These are phyloP conservation scores for Ptychadena robeensis DNA, from an alignment of 2,797 vertebrate genomes.

Conservation along the genomic window DNA sequence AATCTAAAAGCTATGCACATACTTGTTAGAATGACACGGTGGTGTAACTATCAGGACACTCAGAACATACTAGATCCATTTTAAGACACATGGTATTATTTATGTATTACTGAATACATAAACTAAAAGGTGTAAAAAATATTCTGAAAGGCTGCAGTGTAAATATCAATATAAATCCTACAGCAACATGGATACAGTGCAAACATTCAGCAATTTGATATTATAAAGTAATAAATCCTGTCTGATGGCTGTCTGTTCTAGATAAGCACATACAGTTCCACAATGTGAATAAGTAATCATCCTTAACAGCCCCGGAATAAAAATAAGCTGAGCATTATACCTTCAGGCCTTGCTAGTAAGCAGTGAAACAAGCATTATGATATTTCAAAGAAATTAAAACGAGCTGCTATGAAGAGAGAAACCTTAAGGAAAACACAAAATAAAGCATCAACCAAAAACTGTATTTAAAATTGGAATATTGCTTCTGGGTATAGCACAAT, in stretches of 20 bases:
- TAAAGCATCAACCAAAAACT: slow-evolving; percentile 39
- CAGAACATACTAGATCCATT: slow-evolving; percentile 4
- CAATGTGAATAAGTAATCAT: slow-evolving; percentile 41
- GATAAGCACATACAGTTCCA: slow-evolving; percentile 36
- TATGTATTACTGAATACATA: neutral
- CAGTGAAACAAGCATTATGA: slow-evolving; percentile 38
- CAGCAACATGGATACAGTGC: slow-evolving; percentile 6
- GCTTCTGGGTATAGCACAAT: slow-evolving; percentile 40
- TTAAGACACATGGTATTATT: neutral
- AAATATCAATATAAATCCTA: slow-evolving; percentile 7
- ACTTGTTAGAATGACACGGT: too few relatives aligned
- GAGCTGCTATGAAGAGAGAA: slow-evolving; percentile 34
- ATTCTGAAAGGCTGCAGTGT: neutral
- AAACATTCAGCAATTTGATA: slow-evolving; percentile 11
- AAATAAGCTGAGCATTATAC: slow-evolving; percentile 45
- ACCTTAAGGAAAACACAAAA: slow-evolving; percentile 47
- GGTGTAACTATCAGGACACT: too few relatives aligned
- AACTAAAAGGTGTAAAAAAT: neutral
- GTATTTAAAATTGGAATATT: slow-evolving; percentile 43
- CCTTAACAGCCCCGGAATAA: slow-evolving; percentile 37
- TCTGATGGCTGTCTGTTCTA: slow-evolving; percentile 4
- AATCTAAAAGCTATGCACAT: too few relatives aligned
- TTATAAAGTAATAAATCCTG: slow-evolving; percentile 39
- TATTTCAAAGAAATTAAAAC: slow-evolving; percentile 53
- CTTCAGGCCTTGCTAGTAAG: slow-evolving; percentile 26